Evolutionary conservation across 2,113 vertebrate genomes (phyloP), one percentile per base, ranked within the genome.

Genomic region (Ailuropoda melanoleuca): DNA sequence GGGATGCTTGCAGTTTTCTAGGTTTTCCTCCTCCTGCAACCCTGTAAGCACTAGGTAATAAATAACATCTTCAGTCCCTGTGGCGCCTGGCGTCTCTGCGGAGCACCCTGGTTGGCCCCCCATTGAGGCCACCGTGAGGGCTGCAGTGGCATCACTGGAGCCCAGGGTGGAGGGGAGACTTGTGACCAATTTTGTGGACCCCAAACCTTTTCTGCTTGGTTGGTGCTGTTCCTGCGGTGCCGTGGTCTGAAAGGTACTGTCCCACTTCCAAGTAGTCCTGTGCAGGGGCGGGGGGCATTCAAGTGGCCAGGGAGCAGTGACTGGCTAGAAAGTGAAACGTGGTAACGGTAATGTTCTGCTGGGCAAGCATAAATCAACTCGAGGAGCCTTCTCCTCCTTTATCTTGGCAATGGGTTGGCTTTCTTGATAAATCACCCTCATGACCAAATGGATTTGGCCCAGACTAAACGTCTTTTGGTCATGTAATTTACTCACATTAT

Each of bases 1-100:
- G 55, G 50, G 50, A 98, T 15, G 39, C 8, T n/a, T 23, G 1
- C 43, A 2, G 48, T 95, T 97, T 88, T 97, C 85, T 82, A 62
- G 46, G 93, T 64, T 37, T 85, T 88, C 11, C 23, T 96, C 92
- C 29, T 50, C 78, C n/a, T 56, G 90, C 81, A 68, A 48, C 46
- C 26, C 70, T 56, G 93, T 75, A 94, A 84, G 23, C 23, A 29
- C 26, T 77, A 78, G 86, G 89, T 84, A 72, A 92, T 98, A 93
- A 97, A 93, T 95, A 83, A 95, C 50, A 18, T 89, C 92, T 81
- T 89, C 66, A 87, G 83, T 87, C 90, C 77, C 74, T 6, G n/a
- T 34, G 96, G 97, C 19, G 74, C 94, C 95, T 24, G 31, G 29
- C n/a, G 88, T 89, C 78, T 94, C 68, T 50, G 0, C 18, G 53